Percentiles rank a stretch among this genome's conserved stretches.
Evolutionary conservation across 2,797 vertebrate genomes (phyloP).

Genomic region (Hypotaenidia philippensis): DNA sequence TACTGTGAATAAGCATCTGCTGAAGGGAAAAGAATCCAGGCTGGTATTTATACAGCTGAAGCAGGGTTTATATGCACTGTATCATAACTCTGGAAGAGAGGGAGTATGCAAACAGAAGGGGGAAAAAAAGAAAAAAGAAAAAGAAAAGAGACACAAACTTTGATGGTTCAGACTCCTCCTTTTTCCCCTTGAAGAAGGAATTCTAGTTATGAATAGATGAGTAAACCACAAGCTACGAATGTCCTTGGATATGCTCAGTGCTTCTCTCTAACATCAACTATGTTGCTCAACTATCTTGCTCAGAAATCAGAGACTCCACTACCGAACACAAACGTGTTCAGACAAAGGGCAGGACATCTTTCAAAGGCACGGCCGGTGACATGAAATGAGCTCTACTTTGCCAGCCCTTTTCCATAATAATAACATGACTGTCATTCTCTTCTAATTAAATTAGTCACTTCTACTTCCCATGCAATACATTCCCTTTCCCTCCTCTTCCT

Average conservation of each 20-base stretch:
- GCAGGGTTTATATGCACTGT: conserved; percentile 24
- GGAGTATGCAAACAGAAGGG: not conserved
- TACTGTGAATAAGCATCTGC: not conserved
- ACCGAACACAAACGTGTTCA: not conserved
- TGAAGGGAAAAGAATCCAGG: conserved; percentile 10
- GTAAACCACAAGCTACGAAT: not conserved
- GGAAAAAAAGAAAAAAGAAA: not conserved
- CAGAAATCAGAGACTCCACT: not conserved
- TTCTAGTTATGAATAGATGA: conserved; percentile 36
- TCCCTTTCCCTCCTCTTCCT: conserved; percentile 34
- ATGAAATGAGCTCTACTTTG: not conserved
- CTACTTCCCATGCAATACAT: conserved; percentile 48
- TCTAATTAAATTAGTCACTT: conserved; percentile 71
- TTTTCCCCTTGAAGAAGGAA: conserved; percentile 5
- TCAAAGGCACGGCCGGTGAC: not conserved
- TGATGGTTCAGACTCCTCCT: not conserved
- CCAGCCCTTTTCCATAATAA: conserved; percentile 33
- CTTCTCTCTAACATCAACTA: not conserved
- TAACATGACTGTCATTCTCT: not conserved
- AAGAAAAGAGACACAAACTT: not conserved
- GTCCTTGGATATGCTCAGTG: not conserved
- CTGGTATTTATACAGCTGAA: conserved; percentile 41
- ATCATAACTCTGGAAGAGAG: not conserved
- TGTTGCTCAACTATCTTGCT: not conserved
- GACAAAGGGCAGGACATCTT: not conserved